Evolutionary conservation across 1,140 invertebrate genomes (phyloP).

Genomic region (Polypedilum vanderplanki): DNA sequence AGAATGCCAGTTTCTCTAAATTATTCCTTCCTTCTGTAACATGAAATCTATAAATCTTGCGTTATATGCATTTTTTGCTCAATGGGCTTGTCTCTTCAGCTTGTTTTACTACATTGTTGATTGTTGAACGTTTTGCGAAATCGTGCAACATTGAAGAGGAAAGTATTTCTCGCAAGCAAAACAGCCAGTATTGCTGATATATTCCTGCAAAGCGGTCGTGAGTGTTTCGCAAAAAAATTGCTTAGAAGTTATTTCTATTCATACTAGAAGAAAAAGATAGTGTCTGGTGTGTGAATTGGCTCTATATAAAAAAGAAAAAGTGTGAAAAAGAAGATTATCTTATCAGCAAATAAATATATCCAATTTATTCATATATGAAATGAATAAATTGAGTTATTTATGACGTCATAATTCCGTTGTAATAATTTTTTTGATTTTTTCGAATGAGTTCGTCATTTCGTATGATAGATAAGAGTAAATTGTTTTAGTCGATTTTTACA

Average conservation of each 20-base stretch:
- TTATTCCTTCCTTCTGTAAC: background rate
- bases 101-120: background rate
- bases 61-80: background rate
- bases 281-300: slow-evolving; percentile 7
- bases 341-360: slow-evolving; percentile 16
- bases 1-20: background rate
- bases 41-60: background rate
- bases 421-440: background rate
- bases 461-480: background rate
- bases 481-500: background rate
- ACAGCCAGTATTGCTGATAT: background rate
- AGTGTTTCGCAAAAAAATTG: background rate
- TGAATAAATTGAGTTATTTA: no score
- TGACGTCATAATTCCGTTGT: background rate
- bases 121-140: background rate
- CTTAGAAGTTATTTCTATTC: slow-evolving; percentile 7
- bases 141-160: background rate
- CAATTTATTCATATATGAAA: background rate
- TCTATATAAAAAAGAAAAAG: background rate
- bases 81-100: background rate
- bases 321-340: slow-evolving; percentile 10
- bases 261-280: background rate
- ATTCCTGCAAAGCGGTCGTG: background rate
- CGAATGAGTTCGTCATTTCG: background rate
- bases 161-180: background rate